phyloP scores from a whole-genome alignment of 2,797 vertebrate species.

The Calcarius lapponicus region DNA sequence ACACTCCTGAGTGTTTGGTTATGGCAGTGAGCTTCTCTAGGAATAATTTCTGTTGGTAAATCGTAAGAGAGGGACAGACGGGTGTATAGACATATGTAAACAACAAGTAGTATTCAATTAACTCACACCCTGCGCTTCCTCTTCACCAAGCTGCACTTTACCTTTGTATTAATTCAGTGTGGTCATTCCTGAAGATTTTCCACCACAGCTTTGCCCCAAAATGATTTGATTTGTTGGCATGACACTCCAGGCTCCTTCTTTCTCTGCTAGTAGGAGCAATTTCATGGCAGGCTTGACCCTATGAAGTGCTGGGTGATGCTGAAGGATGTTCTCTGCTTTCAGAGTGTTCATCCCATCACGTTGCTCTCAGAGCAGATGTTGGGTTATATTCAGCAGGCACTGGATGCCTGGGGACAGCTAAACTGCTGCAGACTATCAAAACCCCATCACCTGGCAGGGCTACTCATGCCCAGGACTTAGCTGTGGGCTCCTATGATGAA shows the following conservation, averaged over 20 bases:
- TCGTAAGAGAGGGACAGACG: not conserved
- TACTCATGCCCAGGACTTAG: not conserved
- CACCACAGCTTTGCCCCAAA: not conserved
- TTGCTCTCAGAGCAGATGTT: not conserved
- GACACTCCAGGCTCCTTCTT: not conserved
- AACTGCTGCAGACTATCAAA: not conserved
- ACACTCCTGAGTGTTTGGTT: not conserved
- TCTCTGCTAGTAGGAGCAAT: not conserved
- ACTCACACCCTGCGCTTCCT: not conserved
- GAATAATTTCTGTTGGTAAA: not conserved
- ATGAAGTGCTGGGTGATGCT: not conserved
- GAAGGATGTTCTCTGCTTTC: not conserved
- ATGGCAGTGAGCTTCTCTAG: not conserved
- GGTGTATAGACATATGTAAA: not conserved
- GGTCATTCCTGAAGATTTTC: not conserved
- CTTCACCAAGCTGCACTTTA: not conserved
- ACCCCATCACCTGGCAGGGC: not conserved
- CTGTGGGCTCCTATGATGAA: not conserved
- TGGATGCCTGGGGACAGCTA: not conserved
- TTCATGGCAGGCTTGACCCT: not conserved
- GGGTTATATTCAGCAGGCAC: not conserved
- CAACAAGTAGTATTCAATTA: not conserved
- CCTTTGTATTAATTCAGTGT: not conserved
- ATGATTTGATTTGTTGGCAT: not conserved
- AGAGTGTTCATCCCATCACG: rapidly evolving